Conservation (phyloP, 2,888 invertebrate genomes). For the Tillus elongatus region DNA sequence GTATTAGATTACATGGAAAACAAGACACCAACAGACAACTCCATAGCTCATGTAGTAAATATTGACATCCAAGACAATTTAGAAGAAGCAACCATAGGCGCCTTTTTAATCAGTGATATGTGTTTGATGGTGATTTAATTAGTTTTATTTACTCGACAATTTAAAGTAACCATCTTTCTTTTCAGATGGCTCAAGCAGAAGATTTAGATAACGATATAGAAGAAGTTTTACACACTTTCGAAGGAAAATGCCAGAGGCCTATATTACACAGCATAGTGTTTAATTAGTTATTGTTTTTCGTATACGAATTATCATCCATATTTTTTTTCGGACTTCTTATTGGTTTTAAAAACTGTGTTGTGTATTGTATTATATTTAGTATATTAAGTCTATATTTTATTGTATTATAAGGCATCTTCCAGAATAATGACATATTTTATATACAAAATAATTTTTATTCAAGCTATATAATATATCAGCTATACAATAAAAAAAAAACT, state of each 20-base stretch:
- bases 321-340: too few relatives aligned
- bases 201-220: constrained; percentile 98
- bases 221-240: constrained; percentile 89
- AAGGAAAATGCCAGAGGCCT: constrained; percentile 74
- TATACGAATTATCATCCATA: too few relatives aligned
- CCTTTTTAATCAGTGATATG: constrained; percentile 94
- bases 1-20: constrained; percentile 88
- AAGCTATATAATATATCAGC: too few relatives aligned
- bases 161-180: constrained; percentile 3
- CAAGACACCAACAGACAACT: constrained; percentile 67
- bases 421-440: too few relatives aligned
- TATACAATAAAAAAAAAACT: constrained; percentile 21
- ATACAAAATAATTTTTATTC: too few relatives aligned
- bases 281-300: too few relatives aligned
- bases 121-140: constrained; percentile 65
- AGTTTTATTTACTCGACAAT: not conserved
- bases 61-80: constrained; percentile 99
- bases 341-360: too few relatives aligned
- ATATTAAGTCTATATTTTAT: too few relatives aligned
- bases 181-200: constrained; percentile 65
- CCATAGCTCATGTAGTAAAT: constrained; percentile 93
- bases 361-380: too few relatives aligned
- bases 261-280: constrained; percentile 76
- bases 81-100: constrained; percentile 98
- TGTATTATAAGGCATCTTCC: too few relatives aligned